Conservation (phyloP, 2,113 vertebrate genomes). For the Pseudorectes ferrugineus region DNA sequence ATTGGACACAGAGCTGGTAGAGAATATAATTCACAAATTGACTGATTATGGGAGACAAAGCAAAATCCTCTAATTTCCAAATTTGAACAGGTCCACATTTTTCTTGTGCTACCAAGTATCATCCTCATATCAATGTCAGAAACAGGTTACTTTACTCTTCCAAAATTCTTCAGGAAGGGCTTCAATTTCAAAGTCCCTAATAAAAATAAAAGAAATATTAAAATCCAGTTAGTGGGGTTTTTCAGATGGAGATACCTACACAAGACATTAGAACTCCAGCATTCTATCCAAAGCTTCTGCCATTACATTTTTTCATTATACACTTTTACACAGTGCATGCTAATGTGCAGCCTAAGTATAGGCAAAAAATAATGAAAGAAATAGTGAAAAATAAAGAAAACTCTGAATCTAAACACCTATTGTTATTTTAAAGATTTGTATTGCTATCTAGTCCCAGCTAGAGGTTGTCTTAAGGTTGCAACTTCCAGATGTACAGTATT, state of each 20-base stretch:
- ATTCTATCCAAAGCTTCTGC: background rate
- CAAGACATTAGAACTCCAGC: background rate
- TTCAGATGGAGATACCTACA: background rate
- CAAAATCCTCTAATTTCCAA: background rate
- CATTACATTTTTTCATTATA: background rate
- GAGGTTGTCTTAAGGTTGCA: background rate
- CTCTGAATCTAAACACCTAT: background rate
- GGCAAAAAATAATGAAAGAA: background rate
- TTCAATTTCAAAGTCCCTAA: background rate
- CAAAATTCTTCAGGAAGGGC: background rate
- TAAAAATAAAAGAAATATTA: background rate
- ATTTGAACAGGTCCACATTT: background rate
- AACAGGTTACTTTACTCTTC: background rate
- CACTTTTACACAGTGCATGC: background rate
- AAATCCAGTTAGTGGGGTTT: background rate
- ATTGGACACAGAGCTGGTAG: background rate
- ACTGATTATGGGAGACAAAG: background rate
- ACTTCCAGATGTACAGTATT: background rate
- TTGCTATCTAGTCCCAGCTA: background rate
- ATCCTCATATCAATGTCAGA: background rate
- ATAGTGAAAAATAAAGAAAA: background rate
- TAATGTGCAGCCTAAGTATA: background rate
- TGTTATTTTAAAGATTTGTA: background rate
- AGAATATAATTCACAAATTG: conserved; percentile 15
- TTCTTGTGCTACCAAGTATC: background rate